These are phyloP conservation scores for Chiloscyllium punctatum DNA, from an alignment of 2,797 vertebrate species.

Conservation along the genomic window DNA sequence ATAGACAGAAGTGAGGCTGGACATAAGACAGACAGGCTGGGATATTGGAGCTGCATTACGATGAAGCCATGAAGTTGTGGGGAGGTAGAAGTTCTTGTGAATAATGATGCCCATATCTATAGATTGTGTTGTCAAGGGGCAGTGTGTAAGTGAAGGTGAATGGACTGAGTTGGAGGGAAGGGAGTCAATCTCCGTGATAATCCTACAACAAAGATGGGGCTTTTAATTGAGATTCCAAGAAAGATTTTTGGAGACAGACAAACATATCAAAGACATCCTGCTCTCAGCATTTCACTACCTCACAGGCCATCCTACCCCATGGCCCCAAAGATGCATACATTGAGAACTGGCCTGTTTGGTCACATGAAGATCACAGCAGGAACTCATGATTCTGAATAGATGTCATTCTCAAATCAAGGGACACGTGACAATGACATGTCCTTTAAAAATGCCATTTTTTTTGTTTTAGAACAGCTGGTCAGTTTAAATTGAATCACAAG, in stretches of 20 bases:
- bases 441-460: not conserved
- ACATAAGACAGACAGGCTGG: not conserved
- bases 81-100: not conserved
- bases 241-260: not conserved
- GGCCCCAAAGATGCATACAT: not conserved
- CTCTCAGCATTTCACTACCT: not conserved
- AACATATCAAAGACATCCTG: not conserved
- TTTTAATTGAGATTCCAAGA: not conserved
- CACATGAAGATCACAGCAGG: not conserved
- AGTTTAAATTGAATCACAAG: not conserved
- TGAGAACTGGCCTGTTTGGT: not conserved
- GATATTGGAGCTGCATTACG: too few relatives aligned
- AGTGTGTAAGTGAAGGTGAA: not conserved
- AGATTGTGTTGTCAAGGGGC: not conserved
- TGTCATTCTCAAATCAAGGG: not conserved
- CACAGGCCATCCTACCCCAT: not conserved
- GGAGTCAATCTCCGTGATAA: not conserved
- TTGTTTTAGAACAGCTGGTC: not conserved
- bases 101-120: not conserved
- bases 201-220: not conserved
- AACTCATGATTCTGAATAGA: not conserved
- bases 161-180: not conserved
- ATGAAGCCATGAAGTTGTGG: not conserved
- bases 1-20: not conserved
- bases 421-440: not conserved